Base-by-base conservation (phyloP, 2,888 invertebrate species). In the Zeuzera pyrina region DNA sequence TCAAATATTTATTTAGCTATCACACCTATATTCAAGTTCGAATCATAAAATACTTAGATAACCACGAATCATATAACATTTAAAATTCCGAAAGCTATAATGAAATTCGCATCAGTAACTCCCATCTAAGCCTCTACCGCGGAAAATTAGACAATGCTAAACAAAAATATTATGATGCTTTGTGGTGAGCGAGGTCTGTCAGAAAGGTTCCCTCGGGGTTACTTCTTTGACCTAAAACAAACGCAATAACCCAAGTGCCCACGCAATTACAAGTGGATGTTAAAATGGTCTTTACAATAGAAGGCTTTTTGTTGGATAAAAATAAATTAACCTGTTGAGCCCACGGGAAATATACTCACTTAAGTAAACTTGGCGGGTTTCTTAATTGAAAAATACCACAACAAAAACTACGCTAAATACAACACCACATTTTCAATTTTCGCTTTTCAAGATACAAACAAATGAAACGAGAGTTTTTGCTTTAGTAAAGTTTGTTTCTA, bases 151-250 rank as follows among this genome's bases (percentile, higher is more conserved):
- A 8, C 5, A 22, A 30, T 21, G 23, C 25, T 33, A 32, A 30
- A 31, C 26, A 36, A 38, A 34, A 35, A 33, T 30, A 38, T 24
- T 11, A 7, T 33, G 12, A 22, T 13, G 11, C 12, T 25, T 10
- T 15, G 29, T 25, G 13, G 12, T 25, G 12, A 11, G 12, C 12
- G 14, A 19, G 15, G 29, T 33, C 41, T 37, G 37, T 47, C 47
- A 43, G 44, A 47, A 40, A 40, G 42, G 46, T 46, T 44, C 46
- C 34, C 34, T 24, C 12, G 31, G 33, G 37, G 36, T 26, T 36
- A 41, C 34, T 38, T 39, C 45, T 51, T 43, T 44, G 43, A 45
- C 42, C 49, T 43, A 33, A 45, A 35, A 42, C 37, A 31, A 30
- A 30, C 19, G 32, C 33, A 41, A 40, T 36, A 32, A 36, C 34